phyloP scores from a whole-genome alignment of 2,797 vertebrate species.

The Falco novaeseelandiae region DNA sequence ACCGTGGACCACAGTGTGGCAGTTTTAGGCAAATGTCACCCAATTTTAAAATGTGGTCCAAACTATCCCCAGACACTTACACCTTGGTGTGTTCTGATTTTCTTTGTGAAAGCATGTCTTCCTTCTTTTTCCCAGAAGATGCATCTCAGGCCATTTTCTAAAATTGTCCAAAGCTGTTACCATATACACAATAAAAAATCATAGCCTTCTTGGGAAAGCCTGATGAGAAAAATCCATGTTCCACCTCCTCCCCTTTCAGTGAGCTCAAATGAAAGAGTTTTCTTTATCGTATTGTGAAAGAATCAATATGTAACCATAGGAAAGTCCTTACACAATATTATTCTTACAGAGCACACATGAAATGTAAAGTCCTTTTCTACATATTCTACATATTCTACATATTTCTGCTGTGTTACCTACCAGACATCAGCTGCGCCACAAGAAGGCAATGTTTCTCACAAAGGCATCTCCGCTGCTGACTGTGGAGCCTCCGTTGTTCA shows the following conservation, averaged over 20 bases:
- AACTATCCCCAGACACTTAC: not conserved
- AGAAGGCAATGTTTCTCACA: not conserved
- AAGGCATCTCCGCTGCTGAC: not conserved
- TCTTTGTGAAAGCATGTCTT: not conserved
- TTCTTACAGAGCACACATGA: not conserved
- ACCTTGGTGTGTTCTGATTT: not conserved
- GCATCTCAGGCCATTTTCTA: not conserved
- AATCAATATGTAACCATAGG: not conserved
- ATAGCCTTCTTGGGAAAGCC: not conserved
- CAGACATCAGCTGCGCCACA: not conserved
- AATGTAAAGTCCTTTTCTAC: not conserved
- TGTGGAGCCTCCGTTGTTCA: not conserved
- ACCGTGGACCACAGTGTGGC: not conserved
- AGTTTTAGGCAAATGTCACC: not conserved
- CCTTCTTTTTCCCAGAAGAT: not conserved
- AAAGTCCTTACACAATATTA: not conserved
- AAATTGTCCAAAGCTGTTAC: not conserved
- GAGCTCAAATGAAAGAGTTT: not conserved
- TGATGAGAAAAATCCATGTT: not conserved
- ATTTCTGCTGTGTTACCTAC: rapidly evolving
- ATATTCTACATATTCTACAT: too few species aligned
- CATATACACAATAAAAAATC: not conserved
- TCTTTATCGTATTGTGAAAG: not conserved
- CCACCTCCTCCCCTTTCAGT: not conserved
- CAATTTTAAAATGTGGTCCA: not conserved